Evolutionary conservation across 2,113 vertebrate species (phyloP).

Genomic region (Lates calcarifer): DNA sequence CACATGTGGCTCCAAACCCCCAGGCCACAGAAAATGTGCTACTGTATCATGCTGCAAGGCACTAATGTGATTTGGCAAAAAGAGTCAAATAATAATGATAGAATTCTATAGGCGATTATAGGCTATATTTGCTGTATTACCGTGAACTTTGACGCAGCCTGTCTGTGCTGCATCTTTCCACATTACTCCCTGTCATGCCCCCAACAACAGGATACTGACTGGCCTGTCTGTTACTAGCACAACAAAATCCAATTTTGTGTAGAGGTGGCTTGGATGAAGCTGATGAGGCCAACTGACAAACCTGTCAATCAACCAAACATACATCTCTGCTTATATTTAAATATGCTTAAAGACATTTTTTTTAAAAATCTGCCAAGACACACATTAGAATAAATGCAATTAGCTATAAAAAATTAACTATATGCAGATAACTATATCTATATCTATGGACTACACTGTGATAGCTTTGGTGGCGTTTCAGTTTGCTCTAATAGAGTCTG

Average conservation of each 20-base stretch:
- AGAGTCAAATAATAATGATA: slow-evolving; percentile 21
- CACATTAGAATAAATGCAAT: not conserved
- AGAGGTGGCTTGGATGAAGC: slow-evolving; percentile 35
- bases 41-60: not conserved
- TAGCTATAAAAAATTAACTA: not conserved
- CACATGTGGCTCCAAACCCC: slow-evolving; percentile 20
- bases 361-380: not conserved
- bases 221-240: slow-evolving; percentile 18
- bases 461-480: not conserved
- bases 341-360: not conserved
- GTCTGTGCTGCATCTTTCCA: slow-evolving; percentile 24
- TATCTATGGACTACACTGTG: not conserved
- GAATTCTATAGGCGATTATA: not conserved
- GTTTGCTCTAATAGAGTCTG: not conserved
- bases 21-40: not conserved
- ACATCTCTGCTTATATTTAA: not conserved
- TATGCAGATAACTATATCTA: not conserved
- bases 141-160: not conserved
- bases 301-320: slow-evolving; percentile 40
- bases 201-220: slow-evolving; percentile 25
- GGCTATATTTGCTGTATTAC: not conserved
- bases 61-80: slow-evolving; percentile 6
- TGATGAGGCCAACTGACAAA: slow-evolving; percentile 29
- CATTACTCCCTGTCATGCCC: slow-evolving; percentile 6
- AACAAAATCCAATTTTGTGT: slow-evolving; percentile 51